Evolutionary conservation across 2,888 invertebrate genomes (phyloP).

Genomic region (Mythimna pallens): DNA sequence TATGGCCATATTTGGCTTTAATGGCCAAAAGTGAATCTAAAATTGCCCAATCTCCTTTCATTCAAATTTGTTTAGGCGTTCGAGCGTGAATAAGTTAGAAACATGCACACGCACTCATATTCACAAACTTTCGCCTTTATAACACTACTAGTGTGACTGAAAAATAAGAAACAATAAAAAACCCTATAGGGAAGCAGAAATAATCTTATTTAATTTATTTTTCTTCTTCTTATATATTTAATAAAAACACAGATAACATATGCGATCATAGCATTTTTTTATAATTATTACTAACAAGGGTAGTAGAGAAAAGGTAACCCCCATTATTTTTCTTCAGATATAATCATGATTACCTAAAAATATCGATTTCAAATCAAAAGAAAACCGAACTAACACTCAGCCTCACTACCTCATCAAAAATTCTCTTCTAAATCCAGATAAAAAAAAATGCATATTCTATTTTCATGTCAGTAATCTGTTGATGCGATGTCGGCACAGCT

Average conservation of each 20-base stretch:
- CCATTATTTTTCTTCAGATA: too few relatives aligned
- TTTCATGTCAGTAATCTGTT: constrained; percentile 44
- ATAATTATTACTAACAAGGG: not conserved
- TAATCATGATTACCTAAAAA: too few relatives aligned
- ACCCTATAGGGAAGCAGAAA: not conserved
- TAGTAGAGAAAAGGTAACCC: not conserved
- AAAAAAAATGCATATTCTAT: constrained; percentile 57
- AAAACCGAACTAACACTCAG: not conserved
- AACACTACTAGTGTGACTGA: too few relatives aligned
- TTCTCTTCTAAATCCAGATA: constrained; percentile 29
- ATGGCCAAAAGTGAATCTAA: too few relatives aligned
- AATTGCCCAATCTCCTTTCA: too few relatives aligned
- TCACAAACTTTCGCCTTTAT: too few relatives aligned
- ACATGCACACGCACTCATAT: too few relatives aligned
- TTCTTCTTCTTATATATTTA: not conserved
- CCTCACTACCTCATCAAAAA: constrained; percentile 22
- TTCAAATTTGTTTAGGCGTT: too few relatives aligned
- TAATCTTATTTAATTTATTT: not conserved
- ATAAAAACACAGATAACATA: not conserved
- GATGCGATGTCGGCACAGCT: constrained; percentile 46
- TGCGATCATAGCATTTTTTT: not conserved
- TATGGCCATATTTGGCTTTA: too few relatives aligned
- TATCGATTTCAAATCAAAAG: not conserved
- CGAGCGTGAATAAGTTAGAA: too few relatives aligned
- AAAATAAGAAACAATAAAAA: too few relatives aligned